phyloP scores from a whole-genome alignment of 2,797 vertebrate species.

The Gallinago solitaria region DNA sequence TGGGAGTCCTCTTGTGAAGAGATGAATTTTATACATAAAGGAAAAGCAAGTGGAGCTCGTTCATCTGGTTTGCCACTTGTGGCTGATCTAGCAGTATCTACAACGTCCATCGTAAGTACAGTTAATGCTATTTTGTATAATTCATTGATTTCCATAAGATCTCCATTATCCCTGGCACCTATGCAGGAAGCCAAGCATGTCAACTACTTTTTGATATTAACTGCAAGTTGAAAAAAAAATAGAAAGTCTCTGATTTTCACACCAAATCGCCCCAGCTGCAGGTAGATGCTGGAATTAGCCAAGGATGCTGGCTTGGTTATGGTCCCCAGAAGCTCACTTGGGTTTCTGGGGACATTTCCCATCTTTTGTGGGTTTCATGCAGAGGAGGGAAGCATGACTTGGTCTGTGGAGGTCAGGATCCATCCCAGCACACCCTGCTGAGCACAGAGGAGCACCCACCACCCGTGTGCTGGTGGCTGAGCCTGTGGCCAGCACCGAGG shows the following conservation, averaged over 20 bases:
- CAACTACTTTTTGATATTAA: background rate
- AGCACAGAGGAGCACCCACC: background rate
- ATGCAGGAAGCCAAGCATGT: background rate
- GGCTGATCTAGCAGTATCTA: background rate
- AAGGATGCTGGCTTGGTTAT: background rate
- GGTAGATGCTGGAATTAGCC: background rate
- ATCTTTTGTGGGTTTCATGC: background rate
- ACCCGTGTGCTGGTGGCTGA: background rate
- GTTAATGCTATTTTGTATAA: slow-evolving; percentile 44
- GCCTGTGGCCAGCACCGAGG: fast-evolving
- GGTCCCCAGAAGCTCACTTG: background rate
- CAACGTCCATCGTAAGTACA: background rate
- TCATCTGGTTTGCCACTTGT: background rate
- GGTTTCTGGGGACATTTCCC: background rate
- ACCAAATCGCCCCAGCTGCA: background rate
- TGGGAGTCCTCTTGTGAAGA: background rate
- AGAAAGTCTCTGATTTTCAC: background rate
- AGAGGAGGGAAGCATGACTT: fast-evolving
- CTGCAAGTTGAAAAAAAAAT: background rate
- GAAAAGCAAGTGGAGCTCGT: background rate
- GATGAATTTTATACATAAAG: background rate
- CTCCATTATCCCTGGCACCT: background rate
- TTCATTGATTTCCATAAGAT: background rate
- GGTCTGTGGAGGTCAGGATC: no score
- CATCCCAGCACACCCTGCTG: fast-evolving